phyloP scores from a whole-genome alignment of 2,797 vertebrate species.

The Chaetodon trifasciatus region DNA sequence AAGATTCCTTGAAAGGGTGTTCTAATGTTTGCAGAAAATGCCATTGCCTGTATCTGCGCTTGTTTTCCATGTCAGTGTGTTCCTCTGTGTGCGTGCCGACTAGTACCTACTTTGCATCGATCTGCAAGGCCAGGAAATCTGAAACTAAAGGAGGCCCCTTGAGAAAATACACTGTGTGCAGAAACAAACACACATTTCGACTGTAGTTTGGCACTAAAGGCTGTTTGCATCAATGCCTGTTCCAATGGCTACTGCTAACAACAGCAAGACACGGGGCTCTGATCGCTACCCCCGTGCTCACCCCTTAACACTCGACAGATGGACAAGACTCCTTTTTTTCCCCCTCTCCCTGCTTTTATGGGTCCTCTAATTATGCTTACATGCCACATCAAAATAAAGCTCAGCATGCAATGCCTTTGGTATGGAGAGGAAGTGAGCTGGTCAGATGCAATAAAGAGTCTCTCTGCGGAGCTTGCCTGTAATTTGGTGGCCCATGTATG shows the following conservation, averaged over 20 bases:
- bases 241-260: conserved; percentile 64
- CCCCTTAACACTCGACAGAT: conserved; percentile 84
- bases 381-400: conserved; percentile 84
- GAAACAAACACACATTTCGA: conserved; percentile 52
- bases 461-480: conserved; percentile 74
- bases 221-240: conserved; percentile 67
- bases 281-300: conserved; percentile 61
- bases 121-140: conserved; percentile 77
- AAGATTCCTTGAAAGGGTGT: conserved; percentile 4
- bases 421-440: conserved; percentile 82
- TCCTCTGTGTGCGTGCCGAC: conserved; percentile 52
- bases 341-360: conserved; percentile 73
- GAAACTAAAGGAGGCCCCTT: conserved; percentile 69
- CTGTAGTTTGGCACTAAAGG: conserved; percentile 48
- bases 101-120: conserved; percentile 78
- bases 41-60: conserved; percentile 43
- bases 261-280: conserved; percentile 52
- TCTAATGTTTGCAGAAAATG: conserved; percentile 54
- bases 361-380: conserved; percentile 87
- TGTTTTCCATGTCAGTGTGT: conserved; percentile 67
- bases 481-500: conserved; percentile 76
- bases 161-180: conserved; percentile 65
- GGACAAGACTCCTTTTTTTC: conserved; percentile 73
- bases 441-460: conserved; percentile 82
- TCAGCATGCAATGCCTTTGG: conserved; percentile 84